Percentiles rank a stretch among this genome's conserved stretches.
phyloP scores from a whole-genome alignment of 2,113 vertebrate species.

The Caracal caracal region DNA sequence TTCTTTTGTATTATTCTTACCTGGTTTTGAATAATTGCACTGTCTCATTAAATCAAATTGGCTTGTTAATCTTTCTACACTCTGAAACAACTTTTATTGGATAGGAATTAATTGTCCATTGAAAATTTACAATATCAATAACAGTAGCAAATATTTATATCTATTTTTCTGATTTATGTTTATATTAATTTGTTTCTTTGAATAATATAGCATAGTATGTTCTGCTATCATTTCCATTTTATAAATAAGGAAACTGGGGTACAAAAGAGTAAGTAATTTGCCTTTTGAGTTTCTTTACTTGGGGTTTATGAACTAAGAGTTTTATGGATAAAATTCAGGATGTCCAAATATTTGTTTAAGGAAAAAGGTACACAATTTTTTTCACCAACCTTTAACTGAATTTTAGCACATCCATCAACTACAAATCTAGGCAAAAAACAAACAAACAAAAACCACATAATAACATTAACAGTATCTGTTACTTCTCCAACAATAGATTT shows the following conservation, averaged over 20 bases:
- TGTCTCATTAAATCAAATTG: constrained; percentile 7
- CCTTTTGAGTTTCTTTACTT: background rate
- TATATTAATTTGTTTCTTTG: background rate
- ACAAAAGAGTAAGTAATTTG: background rate
- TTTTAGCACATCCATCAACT: background rate
- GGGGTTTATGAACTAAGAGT: background rate
- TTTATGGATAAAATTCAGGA: background rate
- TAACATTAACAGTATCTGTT: background rate
- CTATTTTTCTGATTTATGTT: background rate
- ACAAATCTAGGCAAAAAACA: background rate
- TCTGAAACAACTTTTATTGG: background rate
- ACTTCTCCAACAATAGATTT: background rate
- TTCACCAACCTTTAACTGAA: background rate
- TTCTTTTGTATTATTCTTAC: background rate
- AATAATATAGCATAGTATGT: background rate
- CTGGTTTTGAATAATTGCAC: background rate
- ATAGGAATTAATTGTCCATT: background rate
- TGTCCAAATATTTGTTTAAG: background rate
- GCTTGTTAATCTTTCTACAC: background rate
- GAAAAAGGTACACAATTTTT: background rate
- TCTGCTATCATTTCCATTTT: background rate
- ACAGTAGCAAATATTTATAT: background rate
- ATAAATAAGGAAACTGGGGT: background rate
- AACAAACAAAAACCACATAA: background rate
- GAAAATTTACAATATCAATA: background rate